phyloP scores from a whole-genome alignment of 2,113 vertebrate species.

The Hucho hucho region DNA sequence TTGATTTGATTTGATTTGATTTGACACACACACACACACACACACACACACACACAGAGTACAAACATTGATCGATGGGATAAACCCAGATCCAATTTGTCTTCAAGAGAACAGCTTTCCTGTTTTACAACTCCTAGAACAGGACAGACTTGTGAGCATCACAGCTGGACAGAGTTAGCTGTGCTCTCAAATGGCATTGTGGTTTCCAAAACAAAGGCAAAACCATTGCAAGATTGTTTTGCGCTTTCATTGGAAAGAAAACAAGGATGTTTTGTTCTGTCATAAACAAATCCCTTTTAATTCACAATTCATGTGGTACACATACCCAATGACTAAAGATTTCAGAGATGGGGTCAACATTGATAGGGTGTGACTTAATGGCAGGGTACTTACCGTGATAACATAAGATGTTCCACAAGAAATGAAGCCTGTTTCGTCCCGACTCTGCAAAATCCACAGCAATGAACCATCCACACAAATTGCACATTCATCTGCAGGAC shows the following conservation, averaged over 20 bases:
- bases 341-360: background rate
- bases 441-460: too few species aligned
- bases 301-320: background rate
- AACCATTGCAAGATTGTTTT: conserved; percentile 2
- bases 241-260: background rate
- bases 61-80: conserved; percentile 34
- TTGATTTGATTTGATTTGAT: too few species aligned
- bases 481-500: too few species aligned
- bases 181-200: conserved; percentile 5
- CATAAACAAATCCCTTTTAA: background rate
- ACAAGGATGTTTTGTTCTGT: background rate
- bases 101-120: conserved; percentile 6
- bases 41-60: background rate
- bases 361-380: background rate
- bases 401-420: background rate
- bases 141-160: background rate
- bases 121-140: background rate
- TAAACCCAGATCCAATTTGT: conserved; percentile 45
- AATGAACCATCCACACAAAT: too few species aligned
- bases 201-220: conserved; percentile 5
- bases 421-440: too few species aligned
- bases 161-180: conserved; percentile 42
- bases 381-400: background rate
- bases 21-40: background rate
- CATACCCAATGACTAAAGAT: background rate